Conservation (phyloP, 2,797 vertebrate genomes). For the Erethizon dorsatum region DNA sequence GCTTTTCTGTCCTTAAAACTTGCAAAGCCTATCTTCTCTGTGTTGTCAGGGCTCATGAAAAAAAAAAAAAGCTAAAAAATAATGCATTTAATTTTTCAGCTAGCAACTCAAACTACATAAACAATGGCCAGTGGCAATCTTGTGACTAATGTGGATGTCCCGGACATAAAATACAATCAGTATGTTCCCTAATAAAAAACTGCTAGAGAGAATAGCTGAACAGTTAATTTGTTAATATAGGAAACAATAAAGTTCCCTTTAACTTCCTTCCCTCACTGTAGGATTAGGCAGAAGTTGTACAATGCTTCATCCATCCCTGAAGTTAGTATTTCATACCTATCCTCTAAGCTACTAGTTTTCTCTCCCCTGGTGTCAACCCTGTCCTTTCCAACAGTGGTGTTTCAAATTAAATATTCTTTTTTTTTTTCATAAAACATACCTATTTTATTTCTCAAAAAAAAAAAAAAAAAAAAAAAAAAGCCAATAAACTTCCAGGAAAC, state of each 20-base stretch:
- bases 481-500: constrained; percentile 55
- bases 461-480: constrained; percentile 3
- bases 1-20: constrained; percentile 23
- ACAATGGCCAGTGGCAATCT: not conserved
- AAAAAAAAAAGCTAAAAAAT: constrained; percentile 40
- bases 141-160: constrained; percentile 43
- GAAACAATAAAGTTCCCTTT: constrained; percentile 43
- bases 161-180: constrained; percentile 48
- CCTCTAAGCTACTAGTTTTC: not conserved
- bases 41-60: not conserved
- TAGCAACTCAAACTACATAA: constrained; percentile 32
- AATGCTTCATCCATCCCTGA: not conserved
- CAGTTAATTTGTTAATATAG: constrained; percentile 63
- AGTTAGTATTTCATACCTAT: not conserved
- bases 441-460: constrained; percentile 23
- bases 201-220: constrained; percentile 10
- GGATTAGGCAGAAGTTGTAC: constrained; percentile 34
- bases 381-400: not conserved
- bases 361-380: not conserved
- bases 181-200: not conserved
- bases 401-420: not conserved
- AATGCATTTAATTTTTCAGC: not conserved
- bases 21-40: constrained; percentile 29
- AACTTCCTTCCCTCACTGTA: not conserved
- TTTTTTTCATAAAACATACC: constrained; percentile 44